These are phyloP conservation scores for Drosophila rhopaloa DNA, from an alignment of 1,140 invertebrate genomes.

Conservation along the genomic window DNA sequence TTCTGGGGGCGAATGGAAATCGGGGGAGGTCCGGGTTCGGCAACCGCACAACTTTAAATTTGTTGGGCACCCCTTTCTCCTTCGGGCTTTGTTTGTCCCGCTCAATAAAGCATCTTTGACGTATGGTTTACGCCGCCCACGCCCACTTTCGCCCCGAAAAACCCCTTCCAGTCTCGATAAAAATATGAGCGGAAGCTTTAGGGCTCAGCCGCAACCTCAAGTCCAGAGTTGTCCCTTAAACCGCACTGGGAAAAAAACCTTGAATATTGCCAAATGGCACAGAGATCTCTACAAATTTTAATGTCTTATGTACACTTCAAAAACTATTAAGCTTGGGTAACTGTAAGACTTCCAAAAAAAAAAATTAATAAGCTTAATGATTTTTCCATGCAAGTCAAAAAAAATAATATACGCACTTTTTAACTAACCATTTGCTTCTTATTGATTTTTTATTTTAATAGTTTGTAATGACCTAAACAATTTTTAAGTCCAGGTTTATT, in stretches of 20 bases:
- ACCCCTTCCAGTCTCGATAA: constrained; percentile 36
- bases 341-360: too few relatives aligned
- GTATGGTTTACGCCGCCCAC: constrained; percentile 46
- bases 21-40: constrained; percentile 30
- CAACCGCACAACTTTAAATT: constrained; percentile 80
- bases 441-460: too few relatives aligned
- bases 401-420: too few relatives aligned
- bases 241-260: constrained; percentile 10
- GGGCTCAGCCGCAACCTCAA: constrained; percentile 36
- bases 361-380: too few relatives aligned
- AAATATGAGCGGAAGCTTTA: constrained; percentile 65
- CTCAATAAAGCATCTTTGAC: constrained; percentile 79
- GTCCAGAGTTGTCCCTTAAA: constrained; percentile 12
- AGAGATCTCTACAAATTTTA: too few relatives aligned
- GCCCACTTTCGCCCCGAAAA: constrained; percentile 2
- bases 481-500: too few relatives aligned
- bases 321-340: too few relatives aligned
- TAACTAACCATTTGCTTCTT: too few relatives aligned
- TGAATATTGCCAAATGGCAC: neutral
- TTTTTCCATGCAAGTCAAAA: too few relatives aligned
- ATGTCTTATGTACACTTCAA: too few relatives aligned
- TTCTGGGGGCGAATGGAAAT: constrained; percentile 7
- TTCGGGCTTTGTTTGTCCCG: constrained; percentile 68
- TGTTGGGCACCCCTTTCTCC: constrained; percentile 51
- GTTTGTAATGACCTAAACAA: too few relatives aligned